Conservation (phyloP, 2,888 invertebrate species). For the Aromia moschata region DNA sequence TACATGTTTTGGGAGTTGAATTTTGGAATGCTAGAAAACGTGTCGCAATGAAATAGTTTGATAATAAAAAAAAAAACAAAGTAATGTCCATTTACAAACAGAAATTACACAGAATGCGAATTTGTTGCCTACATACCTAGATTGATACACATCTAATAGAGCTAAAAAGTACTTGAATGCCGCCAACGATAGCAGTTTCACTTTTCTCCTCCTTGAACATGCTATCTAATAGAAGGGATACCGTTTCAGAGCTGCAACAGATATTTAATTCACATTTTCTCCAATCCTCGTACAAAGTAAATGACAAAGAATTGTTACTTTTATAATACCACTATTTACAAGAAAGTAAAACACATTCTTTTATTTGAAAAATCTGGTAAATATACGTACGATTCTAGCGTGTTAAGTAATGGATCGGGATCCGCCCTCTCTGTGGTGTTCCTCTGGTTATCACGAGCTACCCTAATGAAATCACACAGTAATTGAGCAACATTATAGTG, state of each 20-base stretch:
- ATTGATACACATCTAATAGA: slow-evolving; percentile 69
- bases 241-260: slow-evolving; percentile 66
- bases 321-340: no score
- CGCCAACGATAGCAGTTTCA: slow-evolving; percentile 80
- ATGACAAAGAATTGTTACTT: no score
- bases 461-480: slow-evolving; percentile 84
- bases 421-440: slow-evolving; percentile 70
- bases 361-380: no score
- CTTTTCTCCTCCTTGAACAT: slow-evolving; percentile 75
- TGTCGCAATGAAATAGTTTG: no score
- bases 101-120: no score
- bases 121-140: no score
- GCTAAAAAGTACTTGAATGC: slow-evolving; percentile 82
- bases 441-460: slow-evolving; percentile 69
- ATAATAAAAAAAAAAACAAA: no score
- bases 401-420: slow-evolving; percentile 76
- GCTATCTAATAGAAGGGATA: slow-evolving; percentile 76
- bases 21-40: slow-evolving; percentile 53
- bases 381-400: slow-evolving; percentile 80
- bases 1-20: slow-evolving; percentile 52
- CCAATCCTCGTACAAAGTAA: no score
- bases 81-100: no score
- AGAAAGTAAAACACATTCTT: no score
- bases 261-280: no score
- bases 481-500: slow-evolving; percentile 89